These are phyloP conservation scores for Ariopsis seemanni DNA, from an alignment of 2,113 vertebrate genomes.

Conservation along the genomic window DNA sequence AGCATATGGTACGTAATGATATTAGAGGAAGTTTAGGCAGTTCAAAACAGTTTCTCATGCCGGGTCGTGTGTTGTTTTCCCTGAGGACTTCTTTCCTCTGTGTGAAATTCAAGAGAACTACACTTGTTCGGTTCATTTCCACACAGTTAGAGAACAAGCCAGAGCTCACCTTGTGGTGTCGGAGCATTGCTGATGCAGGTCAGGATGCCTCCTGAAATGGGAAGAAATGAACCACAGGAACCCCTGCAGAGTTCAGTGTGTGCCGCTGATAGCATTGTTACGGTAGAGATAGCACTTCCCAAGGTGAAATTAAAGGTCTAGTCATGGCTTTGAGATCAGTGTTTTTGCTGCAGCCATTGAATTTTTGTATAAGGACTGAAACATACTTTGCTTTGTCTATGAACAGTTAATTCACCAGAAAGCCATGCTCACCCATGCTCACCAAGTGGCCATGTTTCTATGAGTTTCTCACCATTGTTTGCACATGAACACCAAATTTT, in stretches of 20 bases:
- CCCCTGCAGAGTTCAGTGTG: conserved; percentile 42
- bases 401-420: conserved; percentile 2
- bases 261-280: conserved; percentile 49
- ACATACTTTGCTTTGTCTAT: conserved; percentile 14
- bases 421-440: conserved; percentile 19
- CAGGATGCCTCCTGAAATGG: conserved; percentile 38
- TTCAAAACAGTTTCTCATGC: not conserved
- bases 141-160: conserved; percentile 8
- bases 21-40: conserved; percentile 31
- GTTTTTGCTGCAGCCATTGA: conserved; percentile 1
- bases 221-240: conserved; percentile 40
- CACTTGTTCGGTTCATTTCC: conserved; percentile 3
- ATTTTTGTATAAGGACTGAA: conserved; percentile 19
- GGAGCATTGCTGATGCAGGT: conserved; percentile 43
- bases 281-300: conserved; percentile 31
- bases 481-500: not conserved
- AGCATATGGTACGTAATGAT: conserved; percentile 2
- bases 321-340: conserved; percentile 1
- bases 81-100: not conserved
- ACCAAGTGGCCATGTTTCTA: not conserved
- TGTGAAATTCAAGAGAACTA: conserved; percentile 8
- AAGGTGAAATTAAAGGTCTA: conserved; percentile 53
- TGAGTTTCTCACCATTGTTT: not conserved
- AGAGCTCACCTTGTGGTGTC: conserved; percentile 14
- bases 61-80: conserved; percentile 8